Conservation (phyloP, 2,113 vertebrate genomes). For the Panthera leo region DNA sequence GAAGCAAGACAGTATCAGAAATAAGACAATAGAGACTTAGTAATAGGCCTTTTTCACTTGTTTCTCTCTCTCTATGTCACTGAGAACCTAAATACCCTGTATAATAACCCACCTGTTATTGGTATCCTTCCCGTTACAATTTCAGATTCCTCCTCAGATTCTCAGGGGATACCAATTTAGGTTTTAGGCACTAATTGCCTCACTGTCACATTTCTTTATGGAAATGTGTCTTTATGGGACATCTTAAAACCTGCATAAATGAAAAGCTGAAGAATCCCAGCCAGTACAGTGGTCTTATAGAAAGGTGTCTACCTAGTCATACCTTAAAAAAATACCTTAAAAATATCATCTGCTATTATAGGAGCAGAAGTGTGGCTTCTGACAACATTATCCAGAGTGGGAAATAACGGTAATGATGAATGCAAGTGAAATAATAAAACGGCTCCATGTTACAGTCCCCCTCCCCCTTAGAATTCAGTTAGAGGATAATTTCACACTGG, state of each 20-base stretch:
- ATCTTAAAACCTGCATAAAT: not conserved
- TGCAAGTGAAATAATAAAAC: not conserved
- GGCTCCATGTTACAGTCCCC: not conserved
- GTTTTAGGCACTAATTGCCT: not conserved
- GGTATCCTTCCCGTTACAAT: not conserved
- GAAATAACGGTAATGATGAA: not conserved
- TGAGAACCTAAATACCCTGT: not conserved
- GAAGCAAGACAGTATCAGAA: not conserved
- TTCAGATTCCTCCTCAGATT: not conserved
- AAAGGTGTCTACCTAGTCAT: not conserved
- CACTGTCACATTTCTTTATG: not conserved
- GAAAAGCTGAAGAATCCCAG: not conserved
- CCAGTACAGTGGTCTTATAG: not conserved
- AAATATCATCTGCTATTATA: not conserved
- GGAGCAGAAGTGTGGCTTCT: not conserved
- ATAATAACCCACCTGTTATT: not conserved
- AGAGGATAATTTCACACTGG: slow-evolving; percentile 63
- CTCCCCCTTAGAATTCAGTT: not conserved
- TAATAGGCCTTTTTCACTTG: not conserved
- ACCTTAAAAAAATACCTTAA: not conserved
- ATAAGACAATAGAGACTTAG: not conserved
- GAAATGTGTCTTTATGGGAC: not conserved
- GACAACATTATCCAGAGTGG: not conserved
- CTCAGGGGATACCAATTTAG: not conserved
- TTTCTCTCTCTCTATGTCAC: not conserved